A percentile compares a stretch with the other conserved stretches of the same genome.
Evolutionary conservation across 1,140 invertebrate species (phyloP).

Genomic region (Bombus soroeensis): DNA sequence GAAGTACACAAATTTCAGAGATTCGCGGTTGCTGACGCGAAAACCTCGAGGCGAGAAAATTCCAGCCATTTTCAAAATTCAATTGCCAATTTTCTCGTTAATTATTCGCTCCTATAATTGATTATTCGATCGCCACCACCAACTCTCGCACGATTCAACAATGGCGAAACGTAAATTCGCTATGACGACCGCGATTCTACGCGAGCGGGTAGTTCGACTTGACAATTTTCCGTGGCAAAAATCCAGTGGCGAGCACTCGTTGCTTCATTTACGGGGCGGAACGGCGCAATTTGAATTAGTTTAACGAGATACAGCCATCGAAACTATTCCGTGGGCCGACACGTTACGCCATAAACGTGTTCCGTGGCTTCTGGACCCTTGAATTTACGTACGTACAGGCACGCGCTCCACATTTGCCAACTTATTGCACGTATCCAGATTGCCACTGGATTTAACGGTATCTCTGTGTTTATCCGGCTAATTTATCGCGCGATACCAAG

Average conservation of each 20-base stretch:
- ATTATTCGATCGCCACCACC: not conserved
- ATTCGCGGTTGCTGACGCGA: too few relatives aligned
- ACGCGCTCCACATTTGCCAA: not conserved
- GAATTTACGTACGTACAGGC: not conserved
- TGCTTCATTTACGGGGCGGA: not conserved
- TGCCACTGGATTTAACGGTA: too few relatives aligned
- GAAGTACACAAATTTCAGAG: not conserved
- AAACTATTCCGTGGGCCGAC: not conserved
- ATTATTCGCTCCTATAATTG: not conserved
- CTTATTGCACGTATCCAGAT: constrained; percentile 29
- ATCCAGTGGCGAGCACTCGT: not conserved
- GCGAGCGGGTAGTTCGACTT: not conserved
- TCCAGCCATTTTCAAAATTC: not conserved
- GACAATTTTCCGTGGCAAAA: constrained; percentile 5
- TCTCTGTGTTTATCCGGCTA: constrained; percentile 16
- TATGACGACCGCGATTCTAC: too few relatives aligned
- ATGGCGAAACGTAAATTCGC: not conserved
- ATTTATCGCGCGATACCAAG: constrained; percentile 29
- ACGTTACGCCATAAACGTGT: not conserved
- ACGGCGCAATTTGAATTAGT: constrained; percentile 15
- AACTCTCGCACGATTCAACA: not conserved
- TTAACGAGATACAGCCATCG: constrained; percentile 16
- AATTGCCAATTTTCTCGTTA: not conserved
- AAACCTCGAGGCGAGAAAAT: not conserved
- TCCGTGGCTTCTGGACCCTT: not conserved